phyloP scores from a whole-genome alignment of 2,888 invertebrate species.

The Macrosiphum euphorbiae region DNA sequence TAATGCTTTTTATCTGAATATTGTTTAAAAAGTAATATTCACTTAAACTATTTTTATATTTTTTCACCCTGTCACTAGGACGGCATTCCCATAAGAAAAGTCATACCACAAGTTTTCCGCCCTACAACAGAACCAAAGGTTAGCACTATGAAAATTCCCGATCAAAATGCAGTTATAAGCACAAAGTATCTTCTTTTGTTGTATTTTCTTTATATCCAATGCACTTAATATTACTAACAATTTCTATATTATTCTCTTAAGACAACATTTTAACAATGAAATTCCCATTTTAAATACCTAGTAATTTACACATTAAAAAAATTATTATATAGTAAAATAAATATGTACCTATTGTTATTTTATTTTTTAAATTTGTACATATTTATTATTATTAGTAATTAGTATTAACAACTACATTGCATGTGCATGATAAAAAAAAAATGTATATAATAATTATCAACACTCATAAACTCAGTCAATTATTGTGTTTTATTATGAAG shows the following conservation, averaged over 20 bases:
- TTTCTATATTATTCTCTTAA: conserved; percentile 27
- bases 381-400: background rate
- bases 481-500: background rate
- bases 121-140: conserved; percentile 63
- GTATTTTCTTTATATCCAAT: conserved; percentile 46
- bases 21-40: conserved; percentile 21
- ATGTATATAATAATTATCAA: background rate
- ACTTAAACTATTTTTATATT: conserved; percentile 53
- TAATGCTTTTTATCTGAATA: background rate
- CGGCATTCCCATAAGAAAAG: conserved; percentile 64
- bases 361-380: background rate
- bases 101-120: conserved; percentile 61
- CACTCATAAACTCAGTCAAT: background rate
- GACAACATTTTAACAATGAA: background rate
- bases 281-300: conserved; percentile 3
- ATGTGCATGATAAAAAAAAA: background rate
- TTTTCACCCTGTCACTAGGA: conserved; percentile 61
- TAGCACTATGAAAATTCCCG: conserved; percentile 59
- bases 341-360: background rate
- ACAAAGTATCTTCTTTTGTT: conserved; percentile 62
- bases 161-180: conserved; percentile 53
- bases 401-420: background rate
- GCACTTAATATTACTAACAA: conserved; percentile 48
- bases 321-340: conserved; percentile 7
- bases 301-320: background rate